These are phyloP conservation scores for Ctenochaetus hawaiiensis DNA, from an alignment of 2,797 vertebrate species.

Conservation along the genomic window DNA sequence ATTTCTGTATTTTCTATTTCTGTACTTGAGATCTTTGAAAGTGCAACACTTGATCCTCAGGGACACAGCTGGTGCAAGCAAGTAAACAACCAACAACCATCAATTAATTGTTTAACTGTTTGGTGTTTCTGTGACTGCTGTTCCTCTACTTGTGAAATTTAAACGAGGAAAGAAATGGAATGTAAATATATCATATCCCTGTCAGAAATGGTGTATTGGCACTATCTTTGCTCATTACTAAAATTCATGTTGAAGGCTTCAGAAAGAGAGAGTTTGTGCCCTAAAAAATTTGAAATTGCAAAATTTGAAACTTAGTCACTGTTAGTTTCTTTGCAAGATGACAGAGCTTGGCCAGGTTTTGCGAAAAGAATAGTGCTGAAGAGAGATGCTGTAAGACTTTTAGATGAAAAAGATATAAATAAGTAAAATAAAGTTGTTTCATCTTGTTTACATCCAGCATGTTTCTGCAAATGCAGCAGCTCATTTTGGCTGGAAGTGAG, in stretches of 20 bases:
- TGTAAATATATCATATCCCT: not conserved
- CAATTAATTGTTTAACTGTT: slow-evolving; percentile 3
- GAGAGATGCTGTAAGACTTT: too few relatives aligned
- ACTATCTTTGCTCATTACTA: not conserved
- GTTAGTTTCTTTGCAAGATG: not conserved
- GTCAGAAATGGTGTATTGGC: not conserved
- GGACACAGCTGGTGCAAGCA: slow-evolving; percentile 3
- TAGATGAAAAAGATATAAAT: not conserved
- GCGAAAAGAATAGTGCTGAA: not conserved
- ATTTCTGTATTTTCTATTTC: not conserved
- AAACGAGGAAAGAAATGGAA: not conserved
- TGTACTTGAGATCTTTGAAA: not conserved
- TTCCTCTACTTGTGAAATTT: not conserved
- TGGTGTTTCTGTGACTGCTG: slow-evolving; percentile 6
- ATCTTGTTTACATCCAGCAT: not conserved
- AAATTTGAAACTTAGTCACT: not conserved
- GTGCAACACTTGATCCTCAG: not conserved
- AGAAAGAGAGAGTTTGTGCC: not conserved
- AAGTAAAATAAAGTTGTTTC: slow-evolving; percentile 1
- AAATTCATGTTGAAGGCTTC: not conserved
- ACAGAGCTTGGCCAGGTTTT: not conserved
- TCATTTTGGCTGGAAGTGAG: slow-evolving; percentile 2
- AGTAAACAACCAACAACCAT: not conserved
- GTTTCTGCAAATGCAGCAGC: not conserved
- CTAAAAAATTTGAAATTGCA: not conserved